Evolutionary conservation across 1,140 invertebrate species (phyloP).

Genomic region (Formica selysi): DNA sequence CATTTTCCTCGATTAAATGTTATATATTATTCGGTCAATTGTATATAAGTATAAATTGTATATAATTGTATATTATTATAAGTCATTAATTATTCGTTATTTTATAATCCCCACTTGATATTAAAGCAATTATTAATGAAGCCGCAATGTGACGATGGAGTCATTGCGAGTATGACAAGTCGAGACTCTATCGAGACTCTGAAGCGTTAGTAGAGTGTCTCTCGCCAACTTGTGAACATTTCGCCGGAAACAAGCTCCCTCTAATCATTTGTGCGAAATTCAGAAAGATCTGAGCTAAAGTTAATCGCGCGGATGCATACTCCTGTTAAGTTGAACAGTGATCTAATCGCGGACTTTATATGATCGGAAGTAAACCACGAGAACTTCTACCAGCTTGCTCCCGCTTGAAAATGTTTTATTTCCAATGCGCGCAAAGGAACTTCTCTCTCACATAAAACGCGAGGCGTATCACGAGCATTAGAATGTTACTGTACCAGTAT

Average conservation of each 20-base stretch:
- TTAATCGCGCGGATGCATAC: not conserved
- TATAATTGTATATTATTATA: not conserved
- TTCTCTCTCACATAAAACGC: slow-evolving; percentile 20
- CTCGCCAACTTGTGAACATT: slow-evolving; percentile 35
- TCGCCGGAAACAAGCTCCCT: not conserved
- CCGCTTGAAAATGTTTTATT: slow-evolving; percentile 40
- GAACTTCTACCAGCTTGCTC: slow-evolving; percentile 29
- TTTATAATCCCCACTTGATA: not conserved
- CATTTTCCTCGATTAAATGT: not conserved
- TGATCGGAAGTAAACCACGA: slow-evolving; percentile 11
- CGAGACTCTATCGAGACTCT: slow-evolving; percentile 1
- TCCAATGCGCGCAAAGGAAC: slow-evolving; percentile 23
- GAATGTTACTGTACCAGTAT: slow-evolving; percentile 43
- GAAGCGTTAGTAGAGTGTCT: slow-evolving; percentile 51
- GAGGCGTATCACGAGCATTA: slow-evolving; percentile 34
- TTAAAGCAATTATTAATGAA: slow-evolving; percentile 40
- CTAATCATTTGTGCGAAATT: slow-evolving; percentile 31
- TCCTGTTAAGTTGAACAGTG: not conserved
- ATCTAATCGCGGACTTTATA: slow-evolving; percentile 11
- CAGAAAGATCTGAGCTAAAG: not conserved
- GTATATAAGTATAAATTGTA: not conserved
- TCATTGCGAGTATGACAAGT: slow-evolving; percentile 14
- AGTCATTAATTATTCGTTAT: slow-evolving; percentile 7
- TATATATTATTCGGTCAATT: slow-evolving; percentile 5
- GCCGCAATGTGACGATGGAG: slow-evolving; percentile 48